phyloP scores from a whole-genome alignment of 1,140 invertebrate species.

The Oreohelix idahoensis region DNA sequence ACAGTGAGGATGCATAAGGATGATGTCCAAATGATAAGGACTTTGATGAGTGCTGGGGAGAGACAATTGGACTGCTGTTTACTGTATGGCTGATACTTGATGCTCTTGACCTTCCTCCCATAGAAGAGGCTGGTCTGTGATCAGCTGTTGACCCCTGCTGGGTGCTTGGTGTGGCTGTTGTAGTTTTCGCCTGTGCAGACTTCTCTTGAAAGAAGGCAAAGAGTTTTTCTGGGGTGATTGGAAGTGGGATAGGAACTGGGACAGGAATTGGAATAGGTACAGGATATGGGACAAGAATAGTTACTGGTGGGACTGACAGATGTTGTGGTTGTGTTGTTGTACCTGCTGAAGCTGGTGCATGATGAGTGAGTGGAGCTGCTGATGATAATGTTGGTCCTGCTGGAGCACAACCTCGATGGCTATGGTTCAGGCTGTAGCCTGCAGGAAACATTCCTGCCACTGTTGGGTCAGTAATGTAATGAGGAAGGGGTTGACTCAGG shows the following conservation, averaged over 20 bases:
- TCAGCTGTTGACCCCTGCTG: slow-evolving; percentile 9
- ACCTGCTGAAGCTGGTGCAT: background rate
- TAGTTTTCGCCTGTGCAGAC: background rate
- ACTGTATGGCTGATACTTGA: background rate
- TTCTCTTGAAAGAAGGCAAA: slow-evolving; percentile 53
- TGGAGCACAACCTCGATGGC: background rate
- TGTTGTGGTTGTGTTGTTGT: background rate
- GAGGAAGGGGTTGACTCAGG: background rate
- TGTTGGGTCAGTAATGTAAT: background rate
- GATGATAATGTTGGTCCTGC: too few relatives aligned
- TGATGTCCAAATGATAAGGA: background rate
- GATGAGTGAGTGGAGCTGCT: slow-evolving; percentile 3
- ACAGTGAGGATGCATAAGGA: background rate
- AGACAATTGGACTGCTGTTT: background rate
- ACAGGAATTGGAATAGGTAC: slow-evolving; percentile 87
- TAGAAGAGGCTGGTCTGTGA: background rate
- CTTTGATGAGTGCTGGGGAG: background rate
- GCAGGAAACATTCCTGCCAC: slow-evolving; percentile 24
- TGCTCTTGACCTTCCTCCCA: background rate
- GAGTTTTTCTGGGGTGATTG: slow-evolving; percentile 67
- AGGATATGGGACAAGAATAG: slow-evolving; percentile 87
- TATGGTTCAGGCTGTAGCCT: background rate
- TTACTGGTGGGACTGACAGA: slow-evolving; percentile 80
- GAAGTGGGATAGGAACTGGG: slow-evolving; percentile 85
- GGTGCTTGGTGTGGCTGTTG: background rate